A percentile compares a stretch with the other conserved stretches of the same genome.
phyloP scores from a whole-genome alignment of 2,113 vertebrate genomes.

The Probosciger aterrimus region DNA sequence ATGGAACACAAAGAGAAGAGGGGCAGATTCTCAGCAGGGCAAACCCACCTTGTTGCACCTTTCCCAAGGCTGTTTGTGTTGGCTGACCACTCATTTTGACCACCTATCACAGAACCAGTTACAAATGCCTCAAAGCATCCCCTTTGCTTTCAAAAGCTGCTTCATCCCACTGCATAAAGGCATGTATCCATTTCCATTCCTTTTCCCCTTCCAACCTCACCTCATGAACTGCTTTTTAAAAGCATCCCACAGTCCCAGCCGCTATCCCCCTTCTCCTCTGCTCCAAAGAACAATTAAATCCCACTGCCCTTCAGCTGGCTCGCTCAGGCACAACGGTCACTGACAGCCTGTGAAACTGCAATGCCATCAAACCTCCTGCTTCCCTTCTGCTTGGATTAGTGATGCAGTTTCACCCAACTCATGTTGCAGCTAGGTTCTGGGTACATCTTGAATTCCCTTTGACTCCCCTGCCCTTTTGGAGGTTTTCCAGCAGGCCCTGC shows the following conservation, averaged over 20 bases:
- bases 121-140: not conserved
- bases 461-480: not conserved
- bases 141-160: not conserved
- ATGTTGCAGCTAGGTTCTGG: not conserved
- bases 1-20: not conserved
- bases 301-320: conserved; percentile 37
- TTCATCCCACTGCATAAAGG: not conserved
- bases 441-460: not conserved
- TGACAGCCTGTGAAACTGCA: conserved; percentile 50
- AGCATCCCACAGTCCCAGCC: not conserved
- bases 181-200: not conserved
- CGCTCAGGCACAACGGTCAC: conserved; percentile 20
- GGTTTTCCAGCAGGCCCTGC: not conserved
- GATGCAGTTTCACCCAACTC: not conserved
- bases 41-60: not conserved
- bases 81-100: not conserved
- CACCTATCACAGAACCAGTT: not conserved
- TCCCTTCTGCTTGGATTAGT: not conserved
- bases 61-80: not conserved
- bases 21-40: not conserved
- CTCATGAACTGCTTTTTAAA: not conserved
- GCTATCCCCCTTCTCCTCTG: not conserved
- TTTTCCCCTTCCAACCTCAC: not conserved
- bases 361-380: not conserved
- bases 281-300: conserved; percentile 56